phyloP scores from a whole-genome alignment of 2,888 invertebrate species.

The Yponomeuta cagnagella region DNA sequence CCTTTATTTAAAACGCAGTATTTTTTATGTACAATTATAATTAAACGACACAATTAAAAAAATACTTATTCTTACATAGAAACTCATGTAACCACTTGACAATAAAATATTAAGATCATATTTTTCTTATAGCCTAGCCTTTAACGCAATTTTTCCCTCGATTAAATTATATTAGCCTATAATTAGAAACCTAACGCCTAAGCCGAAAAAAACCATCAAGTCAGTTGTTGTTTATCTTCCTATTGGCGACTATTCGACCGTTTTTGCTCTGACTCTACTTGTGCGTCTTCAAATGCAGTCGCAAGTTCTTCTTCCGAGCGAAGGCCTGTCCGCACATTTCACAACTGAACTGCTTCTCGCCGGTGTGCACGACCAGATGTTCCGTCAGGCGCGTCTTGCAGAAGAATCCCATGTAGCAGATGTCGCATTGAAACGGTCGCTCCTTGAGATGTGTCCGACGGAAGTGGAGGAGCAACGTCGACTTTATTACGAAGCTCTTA shows the following conservation, averaged over 20 bases:
- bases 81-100: no score
- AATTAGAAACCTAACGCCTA: no score
- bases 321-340: conserved; percentile 77
- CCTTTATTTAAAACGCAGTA: no score
- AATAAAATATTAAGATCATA: no score
- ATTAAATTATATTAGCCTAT: no score
- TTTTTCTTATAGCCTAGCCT: no score
- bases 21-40: no score
- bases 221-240: no score
- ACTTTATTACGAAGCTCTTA: conserved; percentile 61
- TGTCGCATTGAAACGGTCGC: conserved; percentile 59
- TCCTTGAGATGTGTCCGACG: conserved; percentile 62
- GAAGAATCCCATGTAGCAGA: conserved; percentile 66
- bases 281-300: conserved; percentile 58
- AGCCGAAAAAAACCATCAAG: no score
- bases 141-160: no score
- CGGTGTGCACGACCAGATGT: conserved; percentile 65
- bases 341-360: conserved; percentile 74
- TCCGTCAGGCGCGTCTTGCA: conserved; percentile 65
- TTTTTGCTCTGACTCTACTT: neutral
- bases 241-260: neutral
- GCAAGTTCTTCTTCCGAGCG: conserved; percentile 58
- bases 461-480: conserved; percentile 58
- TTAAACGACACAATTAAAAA: no score
- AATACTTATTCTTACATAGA: no score